Conservation (phyloP, 2,113 vertebrate species). For the Cyanoramphus novaezelandiae region DNA sequence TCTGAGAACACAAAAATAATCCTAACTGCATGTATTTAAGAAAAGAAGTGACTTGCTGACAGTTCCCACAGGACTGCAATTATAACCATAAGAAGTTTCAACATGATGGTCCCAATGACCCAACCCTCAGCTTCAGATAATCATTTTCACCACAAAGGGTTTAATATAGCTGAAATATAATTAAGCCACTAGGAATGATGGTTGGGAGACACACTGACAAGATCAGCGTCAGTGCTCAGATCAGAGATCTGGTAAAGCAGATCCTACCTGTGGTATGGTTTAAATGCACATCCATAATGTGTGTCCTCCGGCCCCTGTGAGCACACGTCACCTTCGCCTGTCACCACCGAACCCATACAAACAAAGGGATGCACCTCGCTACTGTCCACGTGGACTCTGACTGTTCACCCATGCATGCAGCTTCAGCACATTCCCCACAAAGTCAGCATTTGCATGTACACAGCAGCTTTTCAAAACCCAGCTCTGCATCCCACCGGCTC, state of each 20-base stretch:
- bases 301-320: background rate
- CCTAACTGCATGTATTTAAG: background rate
- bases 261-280: background rate
- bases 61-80: background rate
- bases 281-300: background rate
- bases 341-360: background rate
- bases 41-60: background rate
- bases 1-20: background rate
- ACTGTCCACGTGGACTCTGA: background rate
- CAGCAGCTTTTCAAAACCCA: constrained; percentile 11
- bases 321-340: background rate
- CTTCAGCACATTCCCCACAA: constrained; percentile 51
- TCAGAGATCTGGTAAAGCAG: background rate
- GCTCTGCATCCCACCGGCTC: background rate
- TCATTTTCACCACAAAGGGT: background rate
- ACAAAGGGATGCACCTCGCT: background rate
- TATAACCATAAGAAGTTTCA: background rate
- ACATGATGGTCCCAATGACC: background rate
- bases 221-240: background rate
- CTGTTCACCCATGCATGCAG: background rate
- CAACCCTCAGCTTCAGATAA: background rate
- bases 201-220: background rate
- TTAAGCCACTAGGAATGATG: background rate
- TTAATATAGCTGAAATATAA: background rate
- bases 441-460: background rate